A percentile compares a stretch with the other conserved stretches of the same genome.
Evolutionary conservation across 1,140 invertebrate species (phyloP).

Genomic region (Hylaeus anthracinus): DNA sequence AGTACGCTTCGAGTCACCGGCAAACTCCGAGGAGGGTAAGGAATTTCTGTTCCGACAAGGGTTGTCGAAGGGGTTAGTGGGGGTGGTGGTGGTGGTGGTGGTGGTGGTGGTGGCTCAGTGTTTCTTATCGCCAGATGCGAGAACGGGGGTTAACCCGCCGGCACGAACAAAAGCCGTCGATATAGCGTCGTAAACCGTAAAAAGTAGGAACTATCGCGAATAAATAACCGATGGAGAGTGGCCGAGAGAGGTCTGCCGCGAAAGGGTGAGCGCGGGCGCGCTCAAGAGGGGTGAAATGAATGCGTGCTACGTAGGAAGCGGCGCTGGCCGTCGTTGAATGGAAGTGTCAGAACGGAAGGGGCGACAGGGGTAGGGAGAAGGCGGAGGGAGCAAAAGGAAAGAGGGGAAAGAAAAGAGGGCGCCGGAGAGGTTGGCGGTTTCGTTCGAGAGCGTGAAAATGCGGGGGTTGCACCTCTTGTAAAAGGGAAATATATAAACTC

Average conservation of each 20-base stretch:
- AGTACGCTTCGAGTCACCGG: no score
- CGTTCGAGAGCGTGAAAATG: slow-evolving; percentile 62
- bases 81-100: neutral
- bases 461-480: slow-evolving; percentile 63
- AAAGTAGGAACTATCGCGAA: slow-evolving; percentile 64
- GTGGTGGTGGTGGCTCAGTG: slow-evolving; percentile 1
- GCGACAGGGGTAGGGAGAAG: neutral
- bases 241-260: slow-evolving; percentile 32
- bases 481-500: slow-evolving; percentile 66
- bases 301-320: slow-evolving; percentile 55
- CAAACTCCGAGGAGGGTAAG: no score
- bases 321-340: slow-evolving; percentile 47
- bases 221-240: slow-evolving; percentile 64
- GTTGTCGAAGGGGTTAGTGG: neutral
- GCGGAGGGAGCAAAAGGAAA: neutral
- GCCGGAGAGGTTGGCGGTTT: slow-evolving; percentile 15
- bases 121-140: slow-evolving; percentile 37
- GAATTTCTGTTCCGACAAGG: slow-evolving; percentile 33
- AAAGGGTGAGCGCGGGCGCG: slow-evolving; percentile 29
- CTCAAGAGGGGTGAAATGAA: slow-evolving; percentile 51
- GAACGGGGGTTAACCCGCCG: slow-evolving; percentile 8
- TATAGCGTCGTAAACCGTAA: slow-evolving; percentile 48
- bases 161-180: slow-evolving; percentile 55
- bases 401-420: neutral
- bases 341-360: slow-evolving; percentile 48